Conservation (phyloP, 2,113 vertebrate genomes). For the Ophthalmolycus amberensis region DNA sequence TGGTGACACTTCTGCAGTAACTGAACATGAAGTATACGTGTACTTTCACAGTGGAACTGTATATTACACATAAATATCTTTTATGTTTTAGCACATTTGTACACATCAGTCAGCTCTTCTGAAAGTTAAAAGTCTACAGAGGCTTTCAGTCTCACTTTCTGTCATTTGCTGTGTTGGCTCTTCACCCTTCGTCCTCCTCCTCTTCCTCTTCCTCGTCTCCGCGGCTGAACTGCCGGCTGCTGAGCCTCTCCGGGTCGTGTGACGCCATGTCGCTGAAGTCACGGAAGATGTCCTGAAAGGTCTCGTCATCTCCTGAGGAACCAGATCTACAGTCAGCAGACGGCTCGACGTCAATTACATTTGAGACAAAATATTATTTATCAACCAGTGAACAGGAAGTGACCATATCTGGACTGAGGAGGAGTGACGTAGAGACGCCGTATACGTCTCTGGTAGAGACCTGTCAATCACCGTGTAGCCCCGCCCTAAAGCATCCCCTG, state of each 20-base stretch:
- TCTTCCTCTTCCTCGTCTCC: conserved; percentile 11
- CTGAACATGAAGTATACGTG: no score
- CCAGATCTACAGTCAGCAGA: background rate
- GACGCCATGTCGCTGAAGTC: conserved; percentile 87
- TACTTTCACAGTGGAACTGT: no score
- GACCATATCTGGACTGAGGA: no score
- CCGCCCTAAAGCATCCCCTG: no score
- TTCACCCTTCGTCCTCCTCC: background rate
- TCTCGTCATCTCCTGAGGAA: conserved; percentile 82
- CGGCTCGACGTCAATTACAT: no score
- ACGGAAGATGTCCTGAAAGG: conserved; percentile 85
- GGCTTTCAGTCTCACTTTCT: background rate
- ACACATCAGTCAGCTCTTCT: background rate
- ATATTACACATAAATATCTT: no score
- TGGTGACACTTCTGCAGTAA: no score
- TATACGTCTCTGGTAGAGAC: no score
- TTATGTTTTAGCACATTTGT: background rate
- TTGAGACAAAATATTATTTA: no score
- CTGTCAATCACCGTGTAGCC: no score
- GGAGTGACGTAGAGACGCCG: no score
- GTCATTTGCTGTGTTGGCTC: conserved; percentile 12
- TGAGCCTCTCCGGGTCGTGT: conserved; percentile 81
- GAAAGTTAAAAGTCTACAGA: background rate
- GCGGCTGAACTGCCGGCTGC: conserved; percentile 68
- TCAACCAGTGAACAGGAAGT: no score